Conservation (phyloP, 2,888 invertebrate species). For the Scrobipalpa costella region DNA sequence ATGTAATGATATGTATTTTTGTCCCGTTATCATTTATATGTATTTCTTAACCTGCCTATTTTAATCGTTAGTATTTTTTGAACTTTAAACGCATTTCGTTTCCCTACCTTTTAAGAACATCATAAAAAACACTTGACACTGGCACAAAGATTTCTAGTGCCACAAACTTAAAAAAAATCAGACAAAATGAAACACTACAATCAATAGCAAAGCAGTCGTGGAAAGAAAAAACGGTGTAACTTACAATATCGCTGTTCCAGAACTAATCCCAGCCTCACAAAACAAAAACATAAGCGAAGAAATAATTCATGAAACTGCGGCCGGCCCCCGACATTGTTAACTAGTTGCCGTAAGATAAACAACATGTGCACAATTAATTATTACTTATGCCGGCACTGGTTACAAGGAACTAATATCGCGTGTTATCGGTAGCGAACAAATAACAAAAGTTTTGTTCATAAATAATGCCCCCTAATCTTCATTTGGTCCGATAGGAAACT, state of each 20-base stretch:
- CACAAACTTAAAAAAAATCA: too few species aligned
- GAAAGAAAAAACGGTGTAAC: not conserved
- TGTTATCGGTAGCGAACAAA: slow-evolving; percentile 60
- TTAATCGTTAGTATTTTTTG: too few species aligned
- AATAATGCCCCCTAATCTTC: slow-evolving; percentile 47
- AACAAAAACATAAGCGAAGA: slow-evolving; percentile 21
- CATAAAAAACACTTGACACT: too few species aligned
- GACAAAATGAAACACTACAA: not conserved
- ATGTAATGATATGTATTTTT: too few species aligned
- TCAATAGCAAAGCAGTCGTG: not conserved
- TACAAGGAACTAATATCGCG: slow-evolving; percentile 48
- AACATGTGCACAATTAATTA: slow-evolving; percentile 55
- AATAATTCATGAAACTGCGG: slow-evolving; percentile 24
- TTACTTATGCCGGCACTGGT: slow-evolving; percentile 44
- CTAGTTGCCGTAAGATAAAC: slow-evolving; percentile 43
- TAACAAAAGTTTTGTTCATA: slow-evolving; percentile 55
- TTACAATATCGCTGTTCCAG: not conserved
- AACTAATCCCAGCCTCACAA: not conserved
- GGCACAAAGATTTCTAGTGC: too few species aligned
- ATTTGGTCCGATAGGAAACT: slow-evolving; percentile 36
- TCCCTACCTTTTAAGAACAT: too few species aligned
- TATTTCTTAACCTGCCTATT: too few species aligned
- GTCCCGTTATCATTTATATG: too few species aligned
- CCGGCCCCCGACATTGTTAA: slow-evolving; percentile 34
- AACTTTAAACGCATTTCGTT: too few species aligned